phyloP scores from a whole-genome alignment of 2,888 invertebrate species.

The Cerceris rybyensis region DNA sequence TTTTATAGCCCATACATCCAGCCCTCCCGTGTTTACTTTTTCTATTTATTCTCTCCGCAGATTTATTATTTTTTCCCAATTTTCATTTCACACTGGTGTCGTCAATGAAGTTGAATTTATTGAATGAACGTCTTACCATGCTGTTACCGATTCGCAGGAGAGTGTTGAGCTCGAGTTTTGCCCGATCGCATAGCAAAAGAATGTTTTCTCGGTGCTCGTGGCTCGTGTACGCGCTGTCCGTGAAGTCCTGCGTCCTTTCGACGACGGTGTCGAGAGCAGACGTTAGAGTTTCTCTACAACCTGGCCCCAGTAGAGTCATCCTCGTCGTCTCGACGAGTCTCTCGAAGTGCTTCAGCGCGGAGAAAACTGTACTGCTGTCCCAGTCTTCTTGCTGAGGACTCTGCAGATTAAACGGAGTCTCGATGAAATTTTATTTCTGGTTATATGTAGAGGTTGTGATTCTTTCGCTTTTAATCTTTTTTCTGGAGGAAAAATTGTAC shows the following conservation, averaged over 20 bases:
- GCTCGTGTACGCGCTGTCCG: conserved; percentile 99
- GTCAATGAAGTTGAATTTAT: neutral
- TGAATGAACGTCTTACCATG: conserved; percentile 85
- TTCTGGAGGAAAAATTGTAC: no score
- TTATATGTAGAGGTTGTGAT: neutral
- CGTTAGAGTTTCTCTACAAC: conserved; percentile 90
- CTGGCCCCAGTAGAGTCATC: conserved; percentile 88
- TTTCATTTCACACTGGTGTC: no score
- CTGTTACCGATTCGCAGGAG: conserved; percentile 93
- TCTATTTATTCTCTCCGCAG: no score
- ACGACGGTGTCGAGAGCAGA: conserved; percentile 94
- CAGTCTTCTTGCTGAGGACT: conserved; percentile 84
- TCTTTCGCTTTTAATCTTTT: no score
- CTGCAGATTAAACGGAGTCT: conserved; percentile 51
- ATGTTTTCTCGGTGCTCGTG: conserved; percentile 98
- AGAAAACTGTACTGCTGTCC: conserved; percentile 89
- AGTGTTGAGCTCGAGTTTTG: conserved; percentile 95
- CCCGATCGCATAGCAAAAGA: conserved; percentile 92
- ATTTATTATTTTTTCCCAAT: no score
- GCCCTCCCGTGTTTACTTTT: no score
- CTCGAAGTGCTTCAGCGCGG: conserved; percentile 92
- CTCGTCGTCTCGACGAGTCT: conserved; percentile 93
- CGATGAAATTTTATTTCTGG: neutral
- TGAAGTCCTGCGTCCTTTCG: conserved; percentile 98
- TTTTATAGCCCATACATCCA: no score